phyloP scores from a whole-genome alignment of 2,113 vertebrate genomes.

The Synchiropus splendidus region DNA sequence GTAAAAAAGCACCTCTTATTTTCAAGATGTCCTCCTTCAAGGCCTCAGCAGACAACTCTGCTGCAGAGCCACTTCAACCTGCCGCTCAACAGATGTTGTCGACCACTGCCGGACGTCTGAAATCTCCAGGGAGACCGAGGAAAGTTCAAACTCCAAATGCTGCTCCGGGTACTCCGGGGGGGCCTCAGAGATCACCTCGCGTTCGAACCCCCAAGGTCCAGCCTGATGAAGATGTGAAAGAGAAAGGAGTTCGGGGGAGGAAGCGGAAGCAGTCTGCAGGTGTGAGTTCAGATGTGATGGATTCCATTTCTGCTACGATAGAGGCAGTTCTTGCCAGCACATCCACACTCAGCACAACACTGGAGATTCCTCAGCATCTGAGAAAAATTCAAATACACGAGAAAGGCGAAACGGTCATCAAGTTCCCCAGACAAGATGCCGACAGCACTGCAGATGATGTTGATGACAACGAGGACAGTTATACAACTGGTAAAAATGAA shows the following conservation, averaged over 20 bases:
- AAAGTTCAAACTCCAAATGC: conserved; percentile 54
- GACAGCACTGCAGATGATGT: conserved; percentile 32
- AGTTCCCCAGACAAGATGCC: conserved; percentile 21
- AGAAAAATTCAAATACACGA: conserved; percentile 47
- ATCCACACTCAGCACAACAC: conserved; percentile 5
- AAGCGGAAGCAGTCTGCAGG: conserved; percentile 42
- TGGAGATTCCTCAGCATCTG: conserved; percentile 44
- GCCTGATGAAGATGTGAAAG: conserved; percentile 23
- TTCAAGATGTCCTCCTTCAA: conserved; percentile 38
- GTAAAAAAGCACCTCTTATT: conserved; percentile 23
- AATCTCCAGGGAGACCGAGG: conserved; percentile 45
- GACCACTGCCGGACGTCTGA: conserved; percentile 14
- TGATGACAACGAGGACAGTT: conserved; percentile 52
- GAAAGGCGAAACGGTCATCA: conserved; percentile 16
- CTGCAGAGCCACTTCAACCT: conserved; percentile 40
- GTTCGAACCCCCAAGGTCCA: conserved; percentile 45
- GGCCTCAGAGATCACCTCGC: conserved; percentile 33
- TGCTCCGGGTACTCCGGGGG: conserved; percentile 35
- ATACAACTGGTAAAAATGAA: conserved; percentile 40
- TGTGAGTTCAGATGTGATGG: conserved; percentile 22
- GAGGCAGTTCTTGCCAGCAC: conserved; percentile 43
- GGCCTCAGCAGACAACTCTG: conserved; percentile 37
- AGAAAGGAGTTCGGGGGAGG: conserved; percentile 22
- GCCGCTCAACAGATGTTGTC: conserved; percentile 16
- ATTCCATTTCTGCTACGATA: conserved; percentile 40